Evolutionary conservation across 2,888 invertebrate species (phyloP).

Genomic region (Agrilus mali): DNA sequence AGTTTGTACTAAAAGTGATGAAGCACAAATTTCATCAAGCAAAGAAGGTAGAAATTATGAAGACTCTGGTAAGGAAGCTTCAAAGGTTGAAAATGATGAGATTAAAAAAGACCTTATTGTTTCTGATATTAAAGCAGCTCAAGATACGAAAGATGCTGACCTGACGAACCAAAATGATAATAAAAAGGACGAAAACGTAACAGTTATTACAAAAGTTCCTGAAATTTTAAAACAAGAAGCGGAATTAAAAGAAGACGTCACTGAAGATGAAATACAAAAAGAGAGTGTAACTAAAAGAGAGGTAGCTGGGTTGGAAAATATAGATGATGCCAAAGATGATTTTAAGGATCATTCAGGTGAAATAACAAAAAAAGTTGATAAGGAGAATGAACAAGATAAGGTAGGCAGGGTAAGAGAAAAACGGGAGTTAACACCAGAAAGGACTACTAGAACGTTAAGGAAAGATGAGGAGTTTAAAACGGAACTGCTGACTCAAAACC

Average conservation of each 20-base stretch:
- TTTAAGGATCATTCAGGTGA: conserved; percentile 4
- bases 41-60: neutral
- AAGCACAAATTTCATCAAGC: neutral
- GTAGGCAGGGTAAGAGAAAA: neutral
- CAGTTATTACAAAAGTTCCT: neutral
- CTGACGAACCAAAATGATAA: neutral
- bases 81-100: too few relatives aligned
- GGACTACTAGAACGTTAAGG: conserved; percentile 1
- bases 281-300: neutral
- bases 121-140: too few relatives aligned
- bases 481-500: neutral
- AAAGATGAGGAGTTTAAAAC: neutral
- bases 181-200: neutral
- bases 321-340: neutral
- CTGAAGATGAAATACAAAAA: neutral
- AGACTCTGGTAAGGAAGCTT: neutral
- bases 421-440: conserved; percentile 2
- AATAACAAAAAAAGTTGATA: neutral
- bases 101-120: neutral
- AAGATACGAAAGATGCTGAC: too few relatives aligned
- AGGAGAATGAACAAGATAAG: neutral
- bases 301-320: neutral
- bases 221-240: neutral
- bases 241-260: neutral
- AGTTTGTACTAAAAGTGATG: conserved; percentile 3